These are phyloP conservation scores for Epinephelus malabaricus DNA, from an alignment of 2,797 vertebrate species.

Conservation along the genomic window DNA sequence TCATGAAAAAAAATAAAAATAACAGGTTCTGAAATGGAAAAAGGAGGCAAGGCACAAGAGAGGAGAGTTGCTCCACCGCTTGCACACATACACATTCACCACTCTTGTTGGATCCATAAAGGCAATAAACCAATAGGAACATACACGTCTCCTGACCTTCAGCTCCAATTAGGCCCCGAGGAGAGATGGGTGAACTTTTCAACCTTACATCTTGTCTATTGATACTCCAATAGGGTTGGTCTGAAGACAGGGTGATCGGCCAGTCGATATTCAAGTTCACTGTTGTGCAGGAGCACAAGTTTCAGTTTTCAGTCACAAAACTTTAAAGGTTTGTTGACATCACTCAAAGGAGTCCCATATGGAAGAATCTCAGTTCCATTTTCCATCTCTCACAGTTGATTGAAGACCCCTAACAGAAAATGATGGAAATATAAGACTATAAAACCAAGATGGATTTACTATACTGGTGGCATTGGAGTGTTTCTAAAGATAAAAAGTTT, in stretches of 20 bases:
- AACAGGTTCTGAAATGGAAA: slow-evolving; percentile 67
- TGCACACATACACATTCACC: slow-evolving; percentile 48
- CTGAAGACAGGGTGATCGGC: slow-evolving; percentile 56
- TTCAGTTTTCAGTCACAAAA: slow-evolving; percentile 54
- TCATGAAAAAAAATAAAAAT: slow-evolving; percentile 61
- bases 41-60: slow-evolving; percentile 58
- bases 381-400: slow-evolving; percentile 60
- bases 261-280: slow-evolving; percentile 71
- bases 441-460: slow-evolving; percentile 51
- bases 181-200: slow-evolving; percentile 83
- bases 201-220: slow-evolving; percentile 79
- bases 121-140: slow-evolving; percentile 80
- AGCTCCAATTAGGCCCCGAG: slow-evolving; percentile 82
- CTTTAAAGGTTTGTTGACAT: slow-evolving; percentile 65
- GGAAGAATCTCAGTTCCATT: slow-evolving; percentile 57
- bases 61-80: slow-evolving; percentile 46
- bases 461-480: slow-evolving; percentile 24
- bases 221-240: slow-evolving; percentile 69
- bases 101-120: slow-evolving; percentile 75
- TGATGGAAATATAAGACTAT: slow-evolving; percentile 53
- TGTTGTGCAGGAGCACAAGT: slow-evolving; percentile 41
- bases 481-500: slow-evolving; percentile 49
- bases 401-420: slow-evolving; percentile 57
- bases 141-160: slow-evolving; percentile 82
- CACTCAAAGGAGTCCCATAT: slow-evolving; percentile 46